Evolutionary conservation across 2,888 invertebrate genomes (phyloP).

Genomic region (Dascillus cervinus): DNA sequence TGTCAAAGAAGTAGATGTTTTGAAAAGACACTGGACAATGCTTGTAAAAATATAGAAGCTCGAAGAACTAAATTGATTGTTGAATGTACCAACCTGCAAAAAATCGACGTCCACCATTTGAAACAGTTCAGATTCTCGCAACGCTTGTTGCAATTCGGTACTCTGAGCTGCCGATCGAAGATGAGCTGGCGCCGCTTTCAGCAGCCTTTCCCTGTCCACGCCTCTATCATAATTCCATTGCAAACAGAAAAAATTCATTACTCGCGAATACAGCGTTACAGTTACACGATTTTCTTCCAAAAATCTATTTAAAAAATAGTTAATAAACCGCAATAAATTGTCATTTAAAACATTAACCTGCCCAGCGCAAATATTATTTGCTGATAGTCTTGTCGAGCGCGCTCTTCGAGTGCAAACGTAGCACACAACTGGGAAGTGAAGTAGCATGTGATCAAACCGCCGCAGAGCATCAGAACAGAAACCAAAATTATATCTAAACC

Average conservation of each 20-base stretch:
- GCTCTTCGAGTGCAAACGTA: conserved; percentile 2
- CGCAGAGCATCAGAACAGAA: not conserved
- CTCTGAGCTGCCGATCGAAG: conserved; percentile 6
- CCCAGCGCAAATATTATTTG: conserved; percentile 5
- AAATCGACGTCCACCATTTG: conserved; percentile 11
- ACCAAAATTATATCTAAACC: conserved; percentile 1
- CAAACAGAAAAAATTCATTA: conserved; percentile 5
- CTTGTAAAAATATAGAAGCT: no score
- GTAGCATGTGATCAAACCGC: conserved; percentile 5
- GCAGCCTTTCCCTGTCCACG: conserved; percentile 3
- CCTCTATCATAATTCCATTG: conserved; percentile 8
- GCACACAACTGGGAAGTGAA: conserved; percentile 5
- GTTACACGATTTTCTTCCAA: conserved; percentile 2
- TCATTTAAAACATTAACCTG: conserved; percentile 3
- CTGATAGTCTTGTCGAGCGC: conserved; percentile 5
- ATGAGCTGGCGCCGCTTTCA: conserved; percentile 2
- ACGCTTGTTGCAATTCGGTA: conserved; percentile 3
- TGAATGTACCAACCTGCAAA: conserved; percentile 7
- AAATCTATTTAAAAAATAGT: conserved; percentile 3
- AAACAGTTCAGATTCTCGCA: conserved; percentile 6
- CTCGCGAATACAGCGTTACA: conserved; percentile 2
- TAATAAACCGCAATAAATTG: not conserved
- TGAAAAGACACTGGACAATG: no score
- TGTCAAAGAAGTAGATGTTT: no score
- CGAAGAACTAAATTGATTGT: no score